phyloP scores from a whole-genome alignment of 2,113 vertebrate genomes.

The Rhegmatorhina hoffmannsi region DNA sequence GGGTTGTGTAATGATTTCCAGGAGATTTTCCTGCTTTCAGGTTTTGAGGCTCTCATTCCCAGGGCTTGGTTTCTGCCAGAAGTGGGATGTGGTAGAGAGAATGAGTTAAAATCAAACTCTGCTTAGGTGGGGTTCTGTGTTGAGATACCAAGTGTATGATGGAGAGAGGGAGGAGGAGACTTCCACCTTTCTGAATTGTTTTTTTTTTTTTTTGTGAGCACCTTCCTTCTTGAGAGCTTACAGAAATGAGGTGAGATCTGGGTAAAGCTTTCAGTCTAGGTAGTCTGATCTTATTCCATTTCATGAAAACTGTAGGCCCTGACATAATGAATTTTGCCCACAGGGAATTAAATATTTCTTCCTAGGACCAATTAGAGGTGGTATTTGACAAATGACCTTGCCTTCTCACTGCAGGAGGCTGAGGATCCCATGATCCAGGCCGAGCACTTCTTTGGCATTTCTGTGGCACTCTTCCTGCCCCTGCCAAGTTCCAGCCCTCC shows the following conservation, averaged over 20 bases:
- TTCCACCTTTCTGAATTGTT: background rate
- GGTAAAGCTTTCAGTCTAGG: background rate
- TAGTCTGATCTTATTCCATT: background rate
- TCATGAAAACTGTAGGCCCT: background rate
- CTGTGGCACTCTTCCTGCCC: background rate
- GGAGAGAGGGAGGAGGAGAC: background rate
- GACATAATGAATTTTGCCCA: background rate
- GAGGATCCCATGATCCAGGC: background rate
- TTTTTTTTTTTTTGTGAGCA: background rate
- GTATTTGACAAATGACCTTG: background rate
- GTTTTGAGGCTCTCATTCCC: slow-evolving; percentile 3
- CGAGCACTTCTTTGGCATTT: background rate
- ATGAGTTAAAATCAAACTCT: slow-evolving; percentile 1
- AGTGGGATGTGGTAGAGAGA: background rate
- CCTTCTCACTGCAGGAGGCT: background rate
- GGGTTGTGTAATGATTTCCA: slow-evolving; percentile 46
- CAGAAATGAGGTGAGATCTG: background rate
- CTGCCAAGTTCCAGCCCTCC: background rate
- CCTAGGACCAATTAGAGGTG: background rate
- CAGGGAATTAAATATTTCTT: background rate
- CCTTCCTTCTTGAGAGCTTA: background rate
- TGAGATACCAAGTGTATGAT: background rate
- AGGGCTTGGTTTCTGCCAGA: slow-evolving; percentile 16
- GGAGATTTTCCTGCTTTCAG: slow-evolving; percentile 22
- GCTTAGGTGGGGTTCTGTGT: background rate